Evolutionary conservation across 2,113 vertebrate species (phyloP).

Genomic region (Tachycineta bicolor): DNA sequence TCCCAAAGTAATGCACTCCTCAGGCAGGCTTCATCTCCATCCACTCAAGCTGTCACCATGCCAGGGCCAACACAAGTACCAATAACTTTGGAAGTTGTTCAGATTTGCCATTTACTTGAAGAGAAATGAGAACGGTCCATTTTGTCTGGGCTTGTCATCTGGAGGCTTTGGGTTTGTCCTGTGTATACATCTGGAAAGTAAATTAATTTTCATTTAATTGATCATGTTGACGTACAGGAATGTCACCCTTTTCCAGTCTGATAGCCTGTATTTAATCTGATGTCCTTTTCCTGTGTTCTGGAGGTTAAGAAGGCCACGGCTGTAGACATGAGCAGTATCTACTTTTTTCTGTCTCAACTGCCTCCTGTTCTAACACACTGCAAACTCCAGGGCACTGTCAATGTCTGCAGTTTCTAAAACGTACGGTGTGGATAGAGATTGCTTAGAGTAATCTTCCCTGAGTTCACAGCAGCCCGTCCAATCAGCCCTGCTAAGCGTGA

Average conservation of each 20-base stretch:
- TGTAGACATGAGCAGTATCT: not conserved
- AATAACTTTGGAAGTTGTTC: not conserved
- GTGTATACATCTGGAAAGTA: not conserved
- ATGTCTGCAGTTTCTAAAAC: not conserved
- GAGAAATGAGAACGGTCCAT: not conserved
- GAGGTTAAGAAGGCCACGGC: not conserved
- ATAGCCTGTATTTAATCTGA: not conserved
- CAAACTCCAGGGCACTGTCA: not conserved
- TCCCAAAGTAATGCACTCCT: not conserved
- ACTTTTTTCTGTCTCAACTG: not conserved
- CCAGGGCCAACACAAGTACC: not conserved
- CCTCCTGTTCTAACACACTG: not conserved
- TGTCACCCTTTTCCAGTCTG: not conserved
- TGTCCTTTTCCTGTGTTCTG: not conserved
- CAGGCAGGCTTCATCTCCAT: not conserved
- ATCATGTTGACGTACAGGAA: not conserved
- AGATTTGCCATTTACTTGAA: not conserved
- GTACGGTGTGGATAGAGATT: not conserved
- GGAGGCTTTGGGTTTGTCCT: not conserved
- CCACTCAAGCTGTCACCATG: rapidly evolving
- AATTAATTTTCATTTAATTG: not conserved
- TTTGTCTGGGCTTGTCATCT: not conserved
- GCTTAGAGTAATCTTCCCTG: not conserved
- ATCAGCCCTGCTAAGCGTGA: not conserved
- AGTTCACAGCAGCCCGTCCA: not conserved